Evolutionary conservation across 2,797 vertebrate genomes (phyloP), one percentile per base, ranked within the genome.

Genomic region (Gila robusta): DNA sequence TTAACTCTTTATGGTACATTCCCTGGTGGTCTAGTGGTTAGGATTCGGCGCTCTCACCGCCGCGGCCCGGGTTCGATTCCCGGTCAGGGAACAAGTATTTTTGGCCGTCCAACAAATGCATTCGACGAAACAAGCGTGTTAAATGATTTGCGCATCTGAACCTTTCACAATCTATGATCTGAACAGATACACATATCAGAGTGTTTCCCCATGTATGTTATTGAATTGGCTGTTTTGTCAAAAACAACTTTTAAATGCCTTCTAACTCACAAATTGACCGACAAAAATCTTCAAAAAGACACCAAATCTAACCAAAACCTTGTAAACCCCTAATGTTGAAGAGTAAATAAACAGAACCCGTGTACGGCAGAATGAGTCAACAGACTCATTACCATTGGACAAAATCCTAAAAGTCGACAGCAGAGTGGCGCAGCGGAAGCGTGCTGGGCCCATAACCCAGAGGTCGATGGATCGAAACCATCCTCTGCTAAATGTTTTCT

Each of bases 361-460:
- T 12, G 5, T 5, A 4, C n/a, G 41, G 41, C 9, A 44, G 41
- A 11, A 44, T 44, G 41, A 44, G 10, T 44, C 10, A 44, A 3
- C n/a, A 5, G 23, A 52, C 0, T 3, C 10, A 59, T 39, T 0
- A 0, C 0, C 0, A 39, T 11, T 71, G 44, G 12, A 44, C 44
- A 4, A 0, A 11, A 39, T 7, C 8, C 2, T 2, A 0, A 0
- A 0, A 0, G 0, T 0, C 37, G 6, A 37, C 0, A 94, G 93
- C 95, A 95, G 95, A 96, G 95, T 95, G 95, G 95, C 94, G 94
- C 94, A 95, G 95, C 95, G 94, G 95, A 95, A 94, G 94, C 94
- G 94, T 96, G 95, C 95, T 96, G 95, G 95, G 94, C 94, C 94
- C 95, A 95, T 96, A 96, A 96, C 94, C 95, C 95, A 96, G 94